phyloP scores from a whole-genome alignment of 2,888 invertebrate species.

The Neocrepidodera transversa region DNA sequence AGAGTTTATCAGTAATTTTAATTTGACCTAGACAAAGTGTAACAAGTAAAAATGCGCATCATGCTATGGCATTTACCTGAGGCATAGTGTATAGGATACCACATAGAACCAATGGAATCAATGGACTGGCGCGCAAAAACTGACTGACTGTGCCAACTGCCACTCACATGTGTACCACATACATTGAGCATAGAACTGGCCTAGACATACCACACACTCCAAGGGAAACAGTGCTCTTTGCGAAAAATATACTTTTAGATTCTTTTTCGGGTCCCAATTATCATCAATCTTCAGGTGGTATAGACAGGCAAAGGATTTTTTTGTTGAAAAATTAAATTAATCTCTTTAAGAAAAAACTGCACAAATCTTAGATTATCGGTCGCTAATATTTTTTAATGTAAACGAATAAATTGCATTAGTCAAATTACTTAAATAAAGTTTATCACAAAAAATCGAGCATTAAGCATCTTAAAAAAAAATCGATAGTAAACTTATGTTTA shows the following conservation, averaged over 20 bases:
- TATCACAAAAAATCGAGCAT: no score
- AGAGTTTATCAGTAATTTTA: background rate
- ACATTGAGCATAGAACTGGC: conserved; percentile 54
- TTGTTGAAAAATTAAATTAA: background rate
- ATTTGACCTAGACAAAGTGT: conserved; percentile 49
- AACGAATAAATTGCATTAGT: no score
- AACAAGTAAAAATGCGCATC: conserved; percentile 55
- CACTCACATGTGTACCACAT: conserved; percentile 53
- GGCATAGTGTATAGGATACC: conserved; percentile 56
- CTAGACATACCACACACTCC: conserved; percentile 54
- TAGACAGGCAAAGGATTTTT: conserved; percentile 6
- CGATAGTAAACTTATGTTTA: no score
- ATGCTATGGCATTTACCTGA: conserved; percentile 59
- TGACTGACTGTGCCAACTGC: conserved; percentile 52
- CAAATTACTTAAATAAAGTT: no score
- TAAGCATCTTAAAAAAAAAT: no score
- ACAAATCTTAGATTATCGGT: background rate
- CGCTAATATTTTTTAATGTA: no score
- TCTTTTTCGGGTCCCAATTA: conserved; percentile 12
- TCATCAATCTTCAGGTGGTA: conserved; percentile 24
- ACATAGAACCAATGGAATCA: conserved; percentile 52
- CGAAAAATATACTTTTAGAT: conserved; percentile 1
- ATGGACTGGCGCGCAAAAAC: conserved; percentile 48
- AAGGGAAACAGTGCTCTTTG: conserved; percentile 17
- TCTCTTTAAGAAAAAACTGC: background rate